A percentile compares a stretch with the other conserved stretches of the same genome.
phyloP scores from a whole-genome alignment of 2,888 invertebrate species.

The Lumbricus terrestris region DNA sequence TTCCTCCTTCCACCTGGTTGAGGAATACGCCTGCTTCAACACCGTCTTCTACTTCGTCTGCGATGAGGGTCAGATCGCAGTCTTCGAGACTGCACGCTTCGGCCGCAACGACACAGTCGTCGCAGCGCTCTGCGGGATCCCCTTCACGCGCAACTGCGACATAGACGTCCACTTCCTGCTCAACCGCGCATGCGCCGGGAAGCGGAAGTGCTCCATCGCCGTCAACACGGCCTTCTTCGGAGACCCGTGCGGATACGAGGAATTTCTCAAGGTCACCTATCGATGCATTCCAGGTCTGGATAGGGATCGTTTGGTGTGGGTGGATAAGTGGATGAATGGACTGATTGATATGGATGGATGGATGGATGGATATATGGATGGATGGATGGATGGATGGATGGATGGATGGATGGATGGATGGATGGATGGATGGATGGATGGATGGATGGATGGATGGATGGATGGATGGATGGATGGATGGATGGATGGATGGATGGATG shows the following conservation, averaged over 20 bases:
- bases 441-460: no score
- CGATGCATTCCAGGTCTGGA: conserved; percentile 17
- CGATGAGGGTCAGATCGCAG: conserved; percentile 28
- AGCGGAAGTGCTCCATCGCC: conserved; percentile 33
- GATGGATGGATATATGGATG: no score
- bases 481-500: neutral
- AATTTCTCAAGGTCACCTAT: conserved; percentile 19
- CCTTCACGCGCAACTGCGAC: conserved; percentile 36
- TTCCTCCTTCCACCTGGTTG: neutral
- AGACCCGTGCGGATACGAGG: conserved; percentile 38
- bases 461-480: neutral
- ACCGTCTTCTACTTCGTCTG: conserved; percentile 12
- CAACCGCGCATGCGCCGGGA: conserved; percentile 37
- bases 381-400: no score
- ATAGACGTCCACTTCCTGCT: conserved; percentile 38
- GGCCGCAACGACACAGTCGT: conserved; percentile 38
- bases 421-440: no score
- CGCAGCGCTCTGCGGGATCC: conserved; percentile 32
- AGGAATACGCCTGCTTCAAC: conserved; percentile 20
- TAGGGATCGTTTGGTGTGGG: neutral
- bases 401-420: no score
- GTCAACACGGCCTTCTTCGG: conserved; percentile 38
- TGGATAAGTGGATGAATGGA: no score
- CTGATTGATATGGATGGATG: no score
- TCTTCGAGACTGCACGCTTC: conserved; percentile 33